Evolutionary conservation across 2,113 vertebrate genomes (phyloP).

Genomic region (Hydrochoerus hydrochaeris): DNA sequence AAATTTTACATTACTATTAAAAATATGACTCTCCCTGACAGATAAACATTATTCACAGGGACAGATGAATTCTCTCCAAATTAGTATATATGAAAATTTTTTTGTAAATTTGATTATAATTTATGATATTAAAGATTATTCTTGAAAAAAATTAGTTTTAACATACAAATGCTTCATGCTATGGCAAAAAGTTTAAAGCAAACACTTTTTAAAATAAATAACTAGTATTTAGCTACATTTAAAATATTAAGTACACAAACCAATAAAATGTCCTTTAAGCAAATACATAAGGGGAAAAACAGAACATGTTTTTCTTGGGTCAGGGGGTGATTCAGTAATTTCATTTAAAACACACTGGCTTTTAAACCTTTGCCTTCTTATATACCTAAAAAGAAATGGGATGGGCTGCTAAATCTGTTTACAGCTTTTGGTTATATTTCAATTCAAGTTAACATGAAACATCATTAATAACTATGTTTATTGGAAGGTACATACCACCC

Average conservation of each 20-base stretch:
- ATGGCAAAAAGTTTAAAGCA: constrained; percentile 19
- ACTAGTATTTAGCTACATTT: not conserved
- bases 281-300: not conserved
- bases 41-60: not conserved
- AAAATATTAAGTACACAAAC: not conserved
- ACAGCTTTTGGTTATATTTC: not conserved
- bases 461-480: not conserved
- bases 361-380: not conserved
- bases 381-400: not conserved
- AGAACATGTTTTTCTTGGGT: not conserved
- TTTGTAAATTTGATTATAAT: not conserved
- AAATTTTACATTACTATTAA: not conserved
- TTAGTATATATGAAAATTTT: constrained; percentile 12
- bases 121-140: constrained; percentile 27
- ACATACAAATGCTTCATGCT: not conserved
- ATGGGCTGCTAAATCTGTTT: not conserved
- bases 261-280: not conserved
- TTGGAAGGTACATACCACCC: not conserved
- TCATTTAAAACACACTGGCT: not conserved
- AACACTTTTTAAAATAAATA: not conserved
- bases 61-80: not conserved
- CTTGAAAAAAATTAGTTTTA: constrained; percentile 5
- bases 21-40: not conserved
- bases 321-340: not conserved
- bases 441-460: not conserved